Base-by-base conservation (phyloP, 2,113 vertebrate genomes). In the Saimiri boliviensis region DNA sequence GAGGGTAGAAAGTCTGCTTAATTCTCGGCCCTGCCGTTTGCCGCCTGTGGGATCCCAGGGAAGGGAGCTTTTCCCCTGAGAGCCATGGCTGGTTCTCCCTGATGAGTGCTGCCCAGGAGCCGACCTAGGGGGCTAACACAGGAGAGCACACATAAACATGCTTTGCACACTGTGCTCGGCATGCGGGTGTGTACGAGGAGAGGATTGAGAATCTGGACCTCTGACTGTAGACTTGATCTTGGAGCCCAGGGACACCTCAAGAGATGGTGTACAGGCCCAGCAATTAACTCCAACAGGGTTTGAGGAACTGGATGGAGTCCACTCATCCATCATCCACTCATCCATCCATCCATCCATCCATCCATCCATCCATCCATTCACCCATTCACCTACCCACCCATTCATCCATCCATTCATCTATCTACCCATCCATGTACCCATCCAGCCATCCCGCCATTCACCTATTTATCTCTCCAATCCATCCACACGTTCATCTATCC, bases 51-150 rank as follows among this genome's bases (percentile, higher is more conserved):
- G 71, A 56, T 60, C 14, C 40, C 2, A 23, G 47, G 20, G 12
- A 30, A 37, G 66, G 84, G 35, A 70, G 42, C 7, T 17, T 16
- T n/a, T 89, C 3, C 3, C 54, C 42, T 12, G 70, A 77, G 88
- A 23, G 45, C 42, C 5, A 0, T 13, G 8, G n/a, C 19, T 54
- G 70, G 19, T 7, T 0, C 12, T 54, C 20, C 10, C 63, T 5
- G 17, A n/a, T 0, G 3, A 60, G 19, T 23, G 32, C 3, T 14
- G 54, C 14, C 60, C 4, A 1, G n/a, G 58, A 11, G 19, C 63
- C 2, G 2, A 12, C 16, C 49, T 10, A 6, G 2, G 35, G 11
- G 17, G 32, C 30, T 0, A 1, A 32, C 0, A 9, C 14, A 40
- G n/a, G 52, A 7, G 0, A 85, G 49, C 4, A 13, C n/a, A 45